Evolutionary conservation across 2,888 invertebrate genomes (phyloP), one percentile per base, ranked within the genome.

Genomic region (Trilocha varians): DNA sequence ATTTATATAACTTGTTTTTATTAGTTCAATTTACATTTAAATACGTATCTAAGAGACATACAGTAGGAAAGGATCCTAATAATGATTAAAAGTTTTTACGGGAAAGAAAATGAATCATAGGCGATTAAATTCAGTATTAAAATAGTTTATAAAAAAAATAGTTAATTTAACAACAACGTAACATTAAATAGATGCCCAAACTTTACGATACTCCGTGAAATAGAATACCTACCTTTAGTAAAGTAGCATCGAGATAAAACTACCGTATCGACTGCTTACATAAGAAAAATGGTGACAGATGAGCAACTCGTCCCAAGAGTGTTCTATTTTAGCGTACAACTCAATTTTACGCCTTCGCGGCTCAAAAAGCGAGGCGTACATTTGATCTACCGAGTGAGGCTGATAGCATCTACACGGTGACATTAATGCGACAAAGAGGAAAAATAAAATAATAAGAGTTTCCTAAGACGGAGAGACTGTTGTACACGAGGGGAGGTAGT

Each of bases 321-420:
- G 33, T 54, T 59, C 48, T 62, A 59, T 66, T 58, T 50, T 53
- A 53, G 53, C 62, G 66, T 65, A 73, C 75, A 75, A 77, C 71
- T 64, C 62, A 76, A 76, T 78, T 77, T 76, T 68, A 70, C 73
- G 76, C 73, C 55, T 64, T 68, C 65, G 55, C 60, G 62, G 63
- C 57, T 72, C 54, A 62, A 66, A 76, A 76, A 74, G 70, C 61
- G 64, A 59, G 61, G 61, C 63, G 71, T 71, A 58, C 67, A 71
- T 75, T 76, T 68, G 72, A 77, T 75, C 71, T 70, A 71, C 66
- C 71, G 65, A 64, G 59, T 53, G 66, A 67, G 59, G 51, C 57
- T 61, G 80, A 79, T 78, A 77, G 52, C 57, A 72, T 78, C 75
- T 72, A 57, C 53, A 47, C 62, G 62, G 55, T 66, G 79, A 82